Evolutionary conservation across 2,113 vertebrate genomes (phyloP).

Genomic region (Microtus montanus): DNA sequence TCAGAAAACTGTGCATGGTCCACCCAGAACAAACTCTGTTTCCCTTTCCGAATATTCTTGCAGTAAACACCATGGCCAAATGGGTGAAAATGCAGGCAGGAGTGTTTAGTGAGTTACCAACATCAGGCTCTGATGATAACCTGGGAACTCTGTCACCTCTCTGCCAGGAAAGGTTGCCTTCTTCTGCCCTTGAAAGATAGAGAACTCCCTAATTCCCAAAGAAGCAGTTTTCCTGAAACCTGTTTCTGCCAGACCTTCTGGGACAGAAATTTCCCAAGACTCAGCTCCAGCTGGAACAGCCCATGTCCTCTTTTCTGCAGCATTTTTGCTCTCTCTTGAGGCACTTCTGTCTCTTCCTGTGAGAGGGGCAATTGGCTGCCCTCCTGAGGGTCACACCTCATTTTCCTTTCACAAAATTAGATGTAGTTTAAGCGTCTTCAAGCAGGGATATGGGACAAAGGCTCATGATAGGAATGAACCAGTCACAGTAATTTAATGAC

Average conservation of each 20-base stretch:
- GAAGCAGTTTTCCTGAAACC: background rate
- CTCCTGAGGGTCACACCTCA: accelerated
- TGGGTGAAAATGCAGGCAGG: slow-evolving; percentile 27
- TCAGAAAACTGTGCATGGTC: background rate
- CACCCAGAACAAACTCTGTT: background rate
- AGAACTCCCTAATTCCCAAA: background rate
- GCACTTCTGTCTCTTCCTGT: background rate
- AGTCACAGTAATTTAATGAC: background rate
- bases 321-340: background rate
- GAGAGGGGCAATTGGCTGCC: background rate
- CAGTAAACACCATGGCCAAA: background rate
- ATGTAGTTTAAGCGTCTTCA: background rate
- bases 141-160: slow-evolving; percentile 35
- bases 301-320: background rate
- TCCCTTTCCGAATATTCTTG: background rate
- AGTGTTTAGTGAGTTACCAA: background rate
- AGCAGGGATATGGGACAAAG: background rate
- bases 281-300: background rate
- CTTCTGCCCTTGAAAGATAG: slow-evolving; percentile 38
- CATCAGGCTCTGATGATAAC: slow-evolving; percentile 42
- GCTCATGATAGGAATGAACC: background rate
- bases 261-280: background rate
- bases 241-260: background rate
- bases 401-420: background rate
- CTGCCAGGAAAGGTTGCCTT: slow-evolving; percentile 52